Percentiles rank a stretch among this genome's conserved stretches.
phyloP scores from a whole-genome alignment of 2,888 invertebrate genomes.

The Taphrorychus bicolor region DNA sequence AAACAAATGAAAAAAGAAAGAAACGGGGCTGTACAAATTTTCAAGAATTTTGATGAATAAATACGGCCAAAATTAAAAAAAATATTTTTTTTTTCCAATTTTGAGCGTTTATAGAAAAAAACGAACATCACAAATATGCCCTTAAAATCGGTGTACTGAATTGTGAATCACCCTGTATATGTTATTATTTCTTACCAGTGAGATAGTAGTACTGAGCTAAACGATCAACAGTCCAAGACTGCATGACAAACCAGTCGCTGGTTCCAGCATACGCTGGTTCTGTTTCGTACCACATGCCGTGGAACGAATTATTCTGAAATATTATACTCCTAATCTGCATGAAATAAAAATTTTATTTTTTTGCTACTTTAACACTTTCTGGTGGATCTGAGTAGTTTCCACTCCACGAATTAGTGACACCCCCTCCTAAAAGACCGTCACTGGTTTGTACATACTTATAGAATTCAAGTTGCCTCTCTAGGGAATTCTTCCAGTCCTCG shows the following conservation, averaged over 20 bases:
- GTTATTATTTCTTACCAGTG: constrained; percentile 31
- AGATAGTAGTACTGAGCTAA: constrained; percentile 45
- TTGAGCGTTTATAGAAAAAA: too few relatives aligned
- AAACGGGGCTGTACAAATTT: too few relatives aligned
- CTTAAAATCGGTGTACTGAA: too few relatives aligned
- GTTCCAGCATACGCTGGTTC: constrained; percentile 39
- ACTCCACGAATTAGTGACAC: constrained; percentile 47
- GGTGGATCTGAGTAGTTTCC: constrained; percentile 44
- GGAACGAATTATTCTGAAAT: constrained; percentile 32
- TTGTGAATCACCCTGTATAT: too few relatives aligned
- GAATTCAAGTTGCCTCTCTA: constrained; percentile 46
- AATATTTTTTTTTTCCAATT: too few relatives aligned
- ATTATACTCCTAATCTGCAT: background rate
- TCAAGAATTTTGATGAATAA: too few relatives aligned
- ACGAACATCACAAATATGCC: background rate
- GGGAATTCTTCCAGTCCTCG: constrained; percentile 43
- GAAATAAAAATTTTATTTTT: background rate
- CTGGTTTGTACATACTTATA: constrained; percentile 43
- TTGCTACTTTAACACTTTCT: constrained; percentile 20
- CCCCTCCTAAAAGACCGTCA: constrained; percentile 46
- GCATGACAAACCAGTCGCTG: constrained; percentile 38
- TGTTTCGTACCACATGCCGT: constrained; percentile 43
- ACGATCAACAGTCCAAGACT: constrained; percentile 45
- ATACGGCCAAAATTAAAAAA: too few relatives aligned
- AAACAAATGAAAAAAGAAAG: too few relatives aligned